These are phyloP conservation scores for Andricus grossulariae DNA, from an alignment of 1,140 invertebrate species.

Conservation along the genomic window DNA sequence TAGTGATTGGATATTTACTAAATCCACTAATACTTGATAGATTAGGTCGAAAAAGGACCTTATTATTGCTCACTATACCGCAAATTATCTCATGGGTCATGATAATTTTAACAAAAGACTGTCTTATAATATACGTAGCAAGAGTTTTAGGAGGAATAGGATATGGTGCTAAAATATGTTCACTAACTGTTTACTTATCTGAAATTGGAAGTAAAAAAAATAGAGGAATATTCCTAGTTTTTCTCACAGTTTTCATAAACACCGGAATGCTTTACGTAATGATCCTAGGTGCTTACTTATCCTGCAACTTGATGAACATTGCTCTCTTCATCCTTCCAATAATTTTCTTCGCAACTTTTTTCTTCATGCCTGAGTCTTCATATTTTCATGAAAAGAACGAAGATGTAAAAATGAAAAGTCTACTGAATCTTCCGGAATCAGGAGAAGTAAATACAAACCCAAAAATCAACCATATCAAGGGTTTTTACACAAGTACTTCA, in stretches of 20 bases:
- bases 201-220: constrained; percentile 4
- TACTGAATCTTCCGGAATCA: neutral
- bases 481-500: neutral
- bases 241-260: neutral
- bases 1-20: neutral
- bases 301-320: neutral
- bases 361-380: constrained; percentile 7
- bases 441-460: neutral
- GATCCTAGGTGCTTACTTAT: neutral
- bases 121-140: neutral
- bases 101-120: neutral
- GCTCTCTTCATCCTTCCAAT: neutral
- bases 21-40: neutral
- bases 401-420: neutral
- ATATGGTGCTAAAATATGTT: neutral
- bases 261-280: neutral
- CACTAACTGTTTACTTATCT: neutral
- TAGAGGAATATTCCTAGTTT: neutral
- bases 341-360: neutral
- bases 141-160: neutral
- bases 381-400: neutral
- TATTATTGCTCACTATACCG: neutral
- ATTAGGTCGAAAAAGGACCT: neutral
- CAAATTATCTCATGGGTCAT: neutral
- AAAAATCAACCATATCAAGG: neutral